Percentiles rank a stretch among this genome's conserved stretches.
These are phyloP conservation scores for Cephus pulcher DNA, from an alignment of 2,888 invertebrate genomes.

Conservation along the genomic window DNA sequence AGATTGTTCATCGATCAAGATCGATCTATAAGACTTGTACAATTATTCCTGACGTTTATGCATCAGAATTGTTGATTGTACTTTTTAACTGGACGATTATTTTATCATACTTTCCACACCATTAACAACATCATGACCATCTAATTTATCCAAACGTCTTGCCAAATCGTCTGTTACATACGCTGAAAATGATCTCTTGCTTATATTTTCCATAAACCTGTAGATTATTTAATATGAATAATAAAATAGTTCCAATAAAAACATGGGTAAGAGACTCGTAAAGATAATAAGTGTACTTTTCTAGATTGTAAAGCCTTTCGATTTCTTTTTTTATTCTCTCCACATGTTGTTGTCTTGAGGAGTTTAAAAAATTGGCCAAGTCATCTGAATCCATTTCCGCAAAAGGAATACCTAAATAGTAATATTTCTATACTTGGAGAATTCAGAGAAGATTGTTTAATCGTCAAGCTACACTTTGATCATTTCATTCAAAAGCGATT, in stretches of 20 bases:
- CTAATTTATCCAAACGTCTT: constrained; percentile 27
- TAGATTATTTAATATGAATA: not conserved
- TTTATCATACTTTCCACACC: constrained; percentile 1
- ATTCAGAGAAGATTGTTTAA: not conserved
- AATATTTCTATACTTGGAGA: not conserved
- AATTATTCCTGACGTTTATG: not conserved
- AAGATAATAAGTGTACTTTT: constrained; percentile 25
- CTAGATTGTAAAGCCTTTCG: constrained; percentile 28
- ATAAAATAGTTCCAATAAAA: not conserved
- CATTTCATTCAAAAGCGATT: not conserved
- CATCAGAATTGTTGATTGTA: not conserved
- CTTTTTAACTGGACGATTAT: not conserved
- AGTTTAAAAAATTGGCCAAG: constrained; percentile 28
- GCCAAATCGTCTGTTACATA: constrained; percentile 30
- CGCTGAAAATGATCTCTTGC: constrained; percentile 23
- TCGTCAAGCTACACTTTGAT: not conserved
- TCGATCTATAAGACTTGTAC: not conserved
- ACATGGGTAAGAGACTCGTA: not conserved
- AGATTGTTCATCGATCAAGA: not conserved
- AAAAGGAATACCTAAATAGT: constrained; percentile 13
- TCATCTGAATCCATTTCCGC: constrained; percentile 19
- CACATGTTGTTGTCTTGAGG: constrained; percentile 27
- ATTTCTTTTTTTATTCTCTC: constrained; percentile 34
- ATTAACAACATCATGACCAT: constrained; percentile 11
- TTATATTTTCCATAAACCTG: constrained; percentile 36